These are phyloP conservation scores for Periophthalmodon schlosseri DNA, from an alignment of 2,113 vertebrate species.

Conservation along the genomic window DNA sequence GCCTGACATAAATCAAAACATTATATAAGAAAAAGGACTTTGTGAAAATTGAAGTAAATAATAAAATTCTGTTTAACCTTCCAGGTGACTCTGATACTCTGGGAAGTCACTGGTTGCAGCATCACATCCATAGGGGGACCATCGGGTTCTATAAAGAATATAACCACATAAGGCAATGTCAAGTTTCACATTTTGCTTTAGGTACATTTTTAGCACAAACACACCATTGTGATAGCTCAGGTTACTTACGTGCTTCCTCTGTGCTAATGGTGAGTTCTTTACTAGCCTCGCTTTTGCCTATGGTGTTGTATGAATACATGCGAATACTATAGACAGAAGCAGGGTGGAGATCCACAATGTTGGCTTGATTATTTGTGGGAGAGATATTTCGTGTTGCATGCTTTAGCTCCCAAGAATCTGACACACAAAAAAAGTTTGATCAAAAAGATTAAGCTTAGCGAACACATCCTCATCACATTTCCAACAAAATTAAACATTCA, in stretches of 20 bases:
- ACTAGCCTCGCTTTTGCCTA: constrained; percentile 95
- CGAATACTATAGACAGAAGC: constrained; percentile 97
- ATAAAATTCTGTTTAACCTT: constrained; percentile 79
- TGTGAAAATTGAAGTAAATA: background rate
- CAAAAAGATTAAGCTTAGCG: background rate
- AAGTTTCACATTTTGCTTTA: background rate
- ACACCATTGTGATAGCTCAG: background rate
- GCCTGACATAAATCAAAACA: constrained; percentile 74
- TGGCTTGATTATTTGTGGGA: constrained; percentile 96
- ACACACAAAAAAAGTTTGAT: background rate
- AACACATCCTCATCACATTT: background rate
- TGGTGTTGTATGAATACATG: constrained; percentile 97
- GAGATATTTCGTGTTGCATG: constrained; percentile 97
- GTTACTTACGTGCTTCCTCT: constrained; percentile 90
- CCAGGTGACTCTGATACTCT: constrained; percentile 98
- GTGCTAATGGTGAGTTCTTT: constrained; percentile 98
- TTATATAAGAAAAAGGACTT: background rate
- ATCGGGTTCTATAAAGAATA: constrained; percentile 83
- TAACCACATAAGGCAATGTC: background rate
- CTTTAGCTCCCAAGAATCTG: constrained; percentile 96
- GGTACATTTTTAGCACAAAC: background rate
- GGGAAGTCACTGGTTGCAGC: constrained; percentile 92
- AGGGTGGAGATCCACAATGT: constrained; percentile 95
- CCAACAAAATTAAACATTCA: constrained; percentile 38
- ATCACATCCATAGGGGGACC: constrained; percentile 96